Conservation (phyloP, 2,113 vertebrate genomes). For the Polyodon spathula region DNA sequence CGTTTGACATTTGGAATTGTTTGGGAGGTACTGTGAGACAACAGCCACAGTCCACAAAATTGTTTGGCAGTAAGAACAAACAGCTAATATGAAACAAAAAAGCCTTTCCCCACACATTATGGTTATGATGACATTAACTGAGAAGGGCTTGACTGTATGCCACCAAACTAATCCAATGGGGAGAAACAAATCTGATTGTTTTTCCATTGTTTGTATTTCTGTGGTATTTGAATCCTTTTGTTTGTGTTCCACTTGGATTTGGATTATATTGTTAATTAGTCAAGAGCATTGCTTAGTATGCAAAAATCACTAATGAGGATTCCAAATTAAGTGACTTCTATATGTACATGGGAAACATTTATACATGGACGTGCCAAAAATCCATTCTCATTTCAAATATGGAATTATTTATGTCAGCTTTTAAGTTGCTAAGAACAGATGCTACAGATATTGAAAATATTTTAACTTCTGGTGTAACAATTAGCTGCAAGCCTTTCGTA, state of each 20-base stretch:
- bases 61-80: constrained; percentile 22
- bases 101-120: constrained; percentile 6
- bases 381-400: constrained; percentile 23
- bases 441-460: constrained; percentile 35
- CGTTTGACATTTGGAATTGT: constrained; percentile 28
- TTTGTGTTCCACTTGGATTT: constrained; percentile 6
- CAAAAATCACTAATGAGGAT: constrained; percentile 18
- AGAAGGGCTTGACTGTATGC: constrained; percentile 1
- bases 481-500: constrained; percentile 18
- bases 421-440: constrained; percentile 39
- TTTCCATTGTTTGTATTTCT: constrained; percentile 7
- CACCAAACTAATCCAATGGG: constrained; percentile 6
- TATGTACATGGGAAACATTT: constrained; percentile 40
- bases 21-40: constrained; percentile 22
- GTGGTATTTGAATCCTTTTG: background rate
- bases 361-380: constrained; percentile 28
- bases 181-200: constrained; percentile 8
- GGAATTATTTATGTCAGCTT: constrained; percentile 40
- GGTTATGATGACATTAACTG: background rate
- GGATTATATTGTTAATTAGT: constrained; percentile 18
- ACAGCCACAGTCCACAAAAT: constrained; percentile 9
- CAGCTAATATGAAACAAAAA: background rate
- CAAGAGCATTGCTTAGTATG: background rate
- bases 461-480: constrained; percentile 21
- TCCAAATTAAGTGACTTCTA: constrained; percentile 29